These are phyloP conservation scores for Drosophila aff. DNA, from an alignment of 1,140 invertebrate species.

Conservation along the genomic window DNA sequence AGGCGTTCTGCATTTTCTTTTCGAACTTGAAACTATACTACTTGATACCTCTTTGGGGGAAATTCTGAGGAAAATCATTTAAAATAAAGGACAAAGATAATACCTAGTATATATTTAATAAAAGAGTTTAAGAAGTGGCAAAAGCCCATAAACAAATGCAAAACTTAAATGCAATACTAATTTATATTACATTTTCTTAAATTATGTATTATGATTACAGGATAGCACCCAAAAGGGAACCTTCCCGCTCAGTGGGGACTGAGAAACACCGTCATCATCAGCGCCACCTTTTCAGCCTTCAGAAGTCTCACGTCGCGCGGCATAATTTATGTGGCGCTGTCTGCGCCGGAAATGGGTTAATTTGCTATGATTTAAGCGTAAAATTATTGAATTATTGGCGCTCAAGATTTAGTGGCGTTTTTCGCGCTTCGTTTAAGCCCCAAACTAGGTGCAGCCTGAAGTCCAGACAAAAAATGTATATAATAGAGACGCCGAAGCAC, in stretches of 20 bases:
- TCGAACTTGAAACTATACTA: slow-evolving; percentile 3
- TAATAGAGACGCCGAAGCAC: background rate
- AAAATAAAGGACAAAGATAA: no score
- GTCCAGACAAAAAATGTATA: slow-evolving; percentile 3
- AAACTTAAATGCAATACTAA: rapidly evolving
- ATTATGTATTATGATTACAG: background rate
- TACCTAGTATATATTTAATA: background rate
- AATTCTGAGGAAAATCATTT: background rate
- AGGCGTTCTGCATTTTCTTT: slow-evolving; percentile 59
- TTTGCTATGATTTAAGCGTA: slow-evolving; percentile 83
- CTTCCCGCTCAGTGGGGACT: background rate
- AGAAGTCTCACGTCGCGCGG: slow-evolving; percentile 44
- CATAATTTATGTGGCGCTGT: slow-evolving; percentile 83
- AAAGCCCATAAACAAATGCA: background rate
- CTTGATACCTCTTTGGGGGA: background rate
- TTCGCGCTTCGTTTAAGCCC: slow-evolving; percentile 54
- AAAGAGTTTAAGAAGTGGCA: background rate
- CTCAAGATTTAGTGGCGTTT: slow-evolving; percentile 65
- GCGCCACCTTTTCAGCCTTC: slow-evolving; percentile 23
- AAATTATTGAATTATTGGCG: slow-evolving; percentile 83
- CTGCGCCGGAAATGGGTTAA: slow-evolving; percentile 81
- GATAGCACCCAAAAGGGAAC: background rate
- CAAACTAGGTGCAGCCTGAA: slow-evolving; percentile 48
- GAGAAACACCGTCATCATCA: slow-evolving; percentile 9
- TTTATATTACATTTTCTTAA: no score